phyloP scores from a whole-genome alignment of 2,888 invertebrate species.

The Drosophila tanythrix region DNA sequence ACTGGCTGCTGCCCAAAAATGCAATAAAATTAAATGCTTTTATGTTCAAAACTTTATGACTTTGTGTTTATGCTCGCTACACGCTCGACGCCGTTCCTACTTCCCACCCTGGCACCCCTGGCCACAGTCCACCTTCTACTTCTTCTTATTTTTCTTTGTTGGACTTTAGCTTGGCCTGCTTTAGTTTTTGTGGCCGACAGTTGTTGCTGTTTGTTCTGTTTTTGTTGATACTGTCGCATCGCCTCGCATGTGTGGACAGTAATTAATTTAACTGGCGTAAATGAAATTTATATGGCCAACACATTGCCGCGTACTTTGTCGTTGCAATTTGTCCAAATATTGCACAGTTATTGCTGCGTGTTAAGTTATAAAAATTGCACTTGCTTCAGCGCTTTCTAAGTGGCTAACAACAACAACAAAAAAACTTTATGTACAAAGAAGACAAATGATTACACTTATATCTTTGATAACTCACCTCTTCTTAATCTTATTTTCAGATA shows the following conservation, averaged over 20 bases:
- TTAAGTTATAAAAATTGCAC: conserved; percentile 7
- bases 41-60: conserved; percentile 80
- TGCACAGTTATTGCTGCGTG: conserved; percentile 32
- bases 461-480: neutral
- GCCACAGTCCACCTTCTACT: conserved; percentile 6
- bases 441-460: neutral
- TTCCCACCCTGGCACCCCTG: conserved; percentile 3
- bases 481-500: neutral
- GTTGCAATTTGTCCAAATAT: conserved; percentile 45
- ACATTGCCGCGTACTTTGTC: conserved; percentile 70
- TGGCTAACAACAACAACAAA: neutral
- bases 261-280: conserved; percentile 77
- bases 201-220: conserved; percentile 24
- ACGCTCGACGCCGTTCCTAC: conserved; percentile 46
- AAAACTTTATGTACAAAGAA: neutral
- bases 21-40: conserved; percentile 80
- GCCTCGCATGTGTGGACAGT: conserved; percentile 75
- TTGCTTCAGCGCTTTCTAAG: conserved; percentile 9
- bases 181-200: conserved; percentile 67
- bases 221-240: conserved; percentile 14
- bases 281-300: conserved; percentile 74
- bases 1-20: conserved; percentile 74
- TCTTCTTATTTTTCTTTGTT: conserved; percentile 37
- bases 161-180: conserved; percentile 74
- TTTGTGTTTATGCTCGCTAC: conserved; percentile 78